A percentile compares a stretch with the other conserved stretches of the same genome.
Conservation (phyloP, 2,888 invertebrate species). For the Sclerodermus sp. region DNA sequence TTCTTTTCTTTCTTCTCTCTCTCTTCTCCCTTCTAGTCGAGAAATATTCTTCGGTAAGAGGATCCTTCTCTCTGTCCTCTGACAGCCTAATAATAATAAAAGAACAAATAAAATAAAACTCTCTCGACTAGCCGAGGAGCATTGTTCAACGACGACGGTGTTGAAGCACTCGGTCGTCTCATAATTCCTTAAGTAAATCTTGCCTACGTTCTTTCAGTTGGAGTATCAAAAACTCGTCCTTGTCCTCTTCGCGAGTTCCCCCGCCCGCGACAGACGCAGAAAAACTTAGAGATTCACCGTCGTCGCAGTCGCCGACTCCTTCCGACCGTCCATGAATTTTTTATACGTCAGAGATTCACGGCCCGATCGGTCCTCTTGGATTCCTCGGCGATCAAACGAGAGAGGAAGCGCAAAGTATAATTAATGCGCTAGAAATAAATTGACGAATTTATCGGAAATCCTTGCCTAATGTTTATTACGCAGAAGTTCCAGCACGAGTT, state of each 20-base stretch:
- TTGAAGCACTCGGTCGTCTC: too few species aligned
- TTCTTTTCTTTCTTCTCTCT: not conserved
- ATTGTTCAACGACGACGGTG: too few species aligned
- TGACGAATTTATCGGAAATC: not conserved
- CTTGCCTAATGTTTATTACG: not conserved
- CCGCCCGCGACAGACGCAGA: not conserved
- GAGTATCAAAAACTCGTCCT: not conserved
- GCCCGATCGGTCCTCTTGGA: too few species aligned
- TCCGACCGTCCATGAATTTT: not conserved
- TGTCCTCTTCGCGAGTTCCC: not conserved
- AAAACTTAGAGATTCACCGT: too few species aligned
- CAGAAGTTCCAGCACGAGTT: not conserved
- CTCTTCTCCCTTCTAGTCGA: too few species aligned
- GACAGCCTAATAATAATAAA: too few species aligned
- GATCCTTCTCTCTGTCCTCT: not conserved
- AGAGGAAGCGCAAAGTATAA: not conserved
- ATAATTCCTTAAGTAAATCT: too few species aligned
- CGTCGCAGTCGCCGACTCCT: not conserved
- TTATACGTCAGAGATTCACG: not conserved
- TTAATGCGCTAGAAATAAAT: too few species aligned
- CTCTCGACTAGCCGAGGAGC: too few species aligned
- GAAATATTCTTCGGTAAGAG: not conserved
- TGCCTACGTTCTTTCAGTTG: too few species aligned
- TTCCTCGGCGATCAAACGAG: not conserved
- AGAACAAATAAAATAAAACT: too few species aligned